Base-by-base conservation (phyloP, 2,797 vertebrate genomes). In the Tadarida brasiliensis region DNA sequence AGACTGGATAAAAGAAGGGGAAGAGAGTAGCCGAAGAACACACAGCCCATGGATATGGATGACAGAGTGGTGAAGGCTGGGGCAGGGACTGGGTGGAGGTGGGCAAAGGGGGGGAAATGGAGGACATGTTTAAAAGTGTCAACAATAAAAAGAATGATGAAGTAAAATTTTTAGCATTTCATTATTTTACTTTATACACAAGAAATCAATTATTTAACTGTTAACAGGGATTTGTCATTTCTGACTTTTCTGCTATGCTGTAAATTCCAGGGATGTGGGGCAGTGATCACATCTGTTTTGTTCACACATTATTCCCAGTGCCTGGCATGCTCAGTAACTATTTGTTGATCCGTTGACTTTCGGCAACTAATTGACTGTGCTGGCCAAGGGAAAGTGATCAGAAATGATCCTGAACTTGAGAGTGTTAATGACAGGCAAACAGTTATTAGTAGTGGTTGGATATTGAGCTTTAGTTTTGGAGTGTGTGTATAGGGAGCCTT, bases 321-420 rank as follows among this genome's bases (percentile, higher is more conserved):
- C n/a, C 9, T 74, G 44, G 7, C 11, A 39, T 30, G n/a, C 19
- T 91, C 44, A 67, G 6, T 91, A 89, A 76, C 61, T 93, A 3
- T 91, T 96, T 47, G 35, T 80, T 96, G 35, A 22, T 81, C 67
- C 74, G 54, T 74, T 91, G 47, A 68, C 44, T 95, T 92, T 74
- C 63, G 49, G 12, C 63, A 67, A 3, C 22, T 80, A 12, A 65
- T 33, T 74, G 33, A 90, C 83, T 84, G 17, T 51, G n/a, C 26
- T 94, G 59, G 24, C 17, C 51, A 68, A 61, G 28, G 24, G 16
- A 81, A 80, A 77, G 35, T 47, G 11, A 81, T 83, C 30, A 63
- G 35, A 56, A 61, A 59, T 86, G 26, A 67, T 76, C 14, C 26
- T 71, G 30, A 90, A 78, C 28, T 92, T 76, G 33, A 54, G 54